Evolutionary conservation across 2,888 invertebrate genomes (phyloP), one percentile per base, ranked within the genome.

Genomic region (Liodrosophila aerea): DNA sequence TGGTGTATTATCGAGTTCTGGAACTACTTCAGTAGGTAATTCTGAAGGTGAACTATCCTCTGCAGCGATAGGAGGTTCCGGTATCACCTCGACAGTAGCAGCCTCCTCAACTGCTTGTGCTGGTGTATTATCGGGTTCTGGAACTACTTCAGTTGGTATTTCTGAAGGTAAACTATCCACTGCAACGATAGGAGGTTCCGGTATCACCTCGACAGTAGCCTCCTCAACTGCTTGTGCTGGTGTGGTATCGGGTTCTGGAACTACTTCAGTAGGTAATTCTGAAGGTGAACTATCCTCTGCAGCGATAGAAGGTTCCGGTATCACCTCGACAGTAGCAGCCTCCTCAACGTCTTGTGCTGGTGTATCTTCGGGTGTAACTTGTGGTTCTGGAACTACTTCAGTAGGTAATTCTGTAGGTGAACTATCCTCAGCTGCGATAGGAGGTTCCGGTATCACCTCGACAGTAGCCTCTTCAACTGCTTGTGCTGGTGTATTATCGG

Each of bases 321-420:
- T 9, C n/a, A n/a, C 27, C 27, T 44, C 13, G 7, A 9, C 11
- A 9, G 1, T 8, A 40, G 4, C 11, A 37, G 7, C 15, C 9
- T 41, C 40, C 16, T 33, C 40, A 12, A 16, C 13, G 22, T 12
- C 9, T 15, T 33, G 13, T 1, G 7, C 9, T 31, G 30, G 1
- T 13, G 9, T 8, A 22, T 3, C 39, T 7, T 5, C 22, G 3
- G 22, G n/a, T 7, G 30, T 5, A 22, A 18, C 2, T 36, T 13
- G 22, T 30, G 44, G 44, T 11, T 44, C 44, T 30, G 15, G 12
- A 45, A 9, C 22, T 5, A 12, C 34, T 7, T 12, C 22, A n/a
- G 7, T 2, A 7, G 39, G n/a, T 29, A 29, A 13, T 41, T 7
- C 8, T 13, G 12, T 3, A 11, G 12, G 8, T 31, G n/a, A n/a